These are phyloP conservation scores for Cardinalis cardinalis DNA, from an alignment of 2,113 vertebrate species.

Conservation along the genomic window DNA sequence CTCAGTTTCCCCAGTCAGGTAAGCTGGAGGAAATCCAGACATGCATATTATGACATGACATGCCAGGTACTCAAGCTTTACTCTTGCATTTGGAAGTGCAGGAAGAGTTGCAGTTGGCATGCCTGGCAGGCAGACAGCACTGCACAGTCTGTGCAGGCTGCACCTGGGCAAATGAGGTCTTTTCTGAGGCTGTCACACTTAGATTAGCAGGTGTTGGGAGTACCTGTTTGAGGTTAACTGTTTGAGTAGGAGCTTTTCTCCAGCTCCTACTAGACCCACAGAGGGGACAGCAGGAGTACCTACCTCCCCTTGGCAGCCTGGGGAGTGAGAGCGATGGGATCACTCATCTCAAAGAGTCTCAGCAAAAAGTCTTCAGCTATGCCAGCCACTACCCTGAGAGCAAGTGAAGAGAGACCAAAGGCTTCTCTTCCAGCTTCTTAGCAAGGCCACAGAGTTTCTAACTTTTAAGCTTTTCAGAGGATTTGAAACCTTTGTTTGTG, in stretches of 20 bases:
- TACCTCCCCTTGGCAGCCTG: background rate
- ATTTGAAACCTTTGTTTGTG: background rate
- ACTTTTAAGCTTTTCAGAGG: background rate
- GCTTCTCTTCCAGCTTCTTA: background rate
- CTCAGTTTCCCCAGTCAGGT: background rate
- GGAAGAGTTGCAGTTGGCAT: background rate
- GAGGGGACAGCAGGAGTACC: background rate
- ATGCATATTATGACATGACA: rapidly evolving
- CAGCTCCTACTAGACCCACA: background rate
- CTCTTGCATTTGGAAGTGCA: background rate
- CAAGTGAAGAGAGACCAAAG: background rate
- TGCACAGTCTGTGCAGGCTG: background rate
- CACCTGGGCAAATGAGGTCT: rapidly evolving
- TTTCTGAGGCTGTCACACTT: background rate
- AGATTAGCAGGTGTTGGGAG: background rate
- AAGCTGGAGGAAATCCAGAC: background rate
- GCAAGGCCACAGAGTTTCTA: background rate
- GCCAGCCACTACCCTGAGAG: background rate
- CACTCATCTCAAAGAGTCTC: background rate
- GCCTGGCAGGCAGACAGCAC: rapidly evolving
- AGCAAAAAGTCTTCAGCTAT: background rate
- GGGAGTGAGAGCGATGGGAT: rapidly evolving
- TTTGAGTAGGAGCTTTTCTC: background rate
- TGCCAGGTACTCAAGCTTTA: background rate
- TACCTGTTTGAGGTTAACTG: background rate